Conservation (phyloP, 2,113 vertebrate species). For the Apodemus sylvaticus region DNA sequence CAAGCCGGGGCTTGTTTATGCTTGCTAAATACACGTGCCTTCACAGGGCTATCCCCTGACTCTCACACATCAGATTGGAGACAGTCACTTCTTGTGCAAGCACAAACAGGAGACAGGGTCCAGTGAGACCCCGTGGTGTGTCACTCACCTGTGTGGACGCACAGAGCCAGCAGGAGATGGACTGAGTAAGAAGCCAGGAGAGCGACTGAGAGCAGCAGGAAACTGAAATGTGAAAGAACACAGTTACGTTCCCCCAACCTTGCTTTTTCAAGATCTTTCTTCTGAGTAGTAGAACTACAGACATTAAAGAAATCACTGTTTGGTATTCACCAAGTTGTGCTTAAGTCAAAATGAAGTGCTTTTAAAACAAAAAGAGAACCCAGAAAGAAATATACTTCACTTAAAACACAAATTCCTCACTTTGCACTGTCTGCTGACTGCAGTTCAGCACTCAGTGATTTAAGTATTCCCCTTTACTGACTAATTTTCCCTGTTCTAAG, state of each 20-base stretch:
- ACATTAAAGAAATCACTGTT: not conserved
- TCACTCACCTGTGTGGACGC: constrained; percentile 94
- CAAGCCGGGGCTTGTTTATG: not conserved
- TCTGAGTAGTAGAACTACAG: not conserved
- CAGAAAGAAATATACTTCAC: constrained; percentile 23
- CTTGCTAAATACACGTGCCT: not conserved
- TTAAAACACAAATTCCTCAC: constrained; percentile 71
- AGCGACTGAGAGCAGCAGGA: constrained; percentile 92
- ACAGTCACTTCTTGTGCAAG: not conserved
- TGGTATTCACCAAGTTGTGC: constrained; percentile 27
- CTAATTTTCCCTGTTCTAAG: constrained; percentile 7
- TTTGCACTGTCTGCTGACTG: constrained; percentile 67
- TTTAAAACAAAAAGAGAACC: constrained; percentile 31
- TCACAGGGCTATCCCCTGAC: not conserved
- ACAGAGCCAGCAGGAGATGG: constrained; percentile 94
- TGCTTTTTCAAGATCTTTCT: not conserved
- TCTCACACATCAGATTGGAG: not conserved
- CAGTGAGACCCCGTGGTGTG: not conserved
- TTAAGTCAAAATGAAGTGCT: constrained; percentile 29
- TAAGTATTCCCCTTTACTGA: constrained; percentile 32
- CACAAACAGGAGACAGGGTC: not conserved
- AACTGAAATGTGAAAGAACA: constrained; percentile 83
- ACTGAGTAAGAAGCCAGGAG: constrained; percentile 92
- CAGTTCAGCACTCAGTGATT: constrained; percentile 17
- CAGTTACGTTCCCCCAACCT: not conserved